phyloP scores from a whole-genome alignment of 2,888 invertebrate genomes.

The Lasioglossum figueresi region DNA sequence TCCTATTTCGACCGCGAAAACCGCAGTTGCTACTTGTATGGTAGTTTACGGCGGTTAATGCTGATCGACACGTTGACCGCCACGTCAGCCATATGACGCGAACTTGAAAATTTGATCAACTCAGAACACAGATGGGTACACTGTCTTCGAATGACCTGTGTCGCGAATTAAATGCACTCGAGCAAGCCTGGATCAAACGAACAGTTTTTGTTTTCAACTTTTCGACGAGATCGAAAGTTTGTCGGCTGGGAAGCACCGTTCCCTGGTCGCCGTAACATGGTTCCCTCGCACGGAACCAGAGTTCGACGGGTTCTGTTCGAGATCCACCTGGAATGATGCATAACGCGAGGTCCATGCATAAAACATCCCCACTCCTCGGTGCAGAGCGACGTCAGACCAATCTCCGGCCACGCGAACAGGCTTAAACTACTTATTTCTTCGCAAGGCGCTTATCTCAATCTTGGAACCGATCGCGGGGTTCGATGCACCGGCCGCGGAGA shows the following conservation, averaged over 20 bases:
- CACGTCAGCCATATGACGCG: neutral
- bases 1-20: neutral
- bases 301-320: constrained; percentile 64
- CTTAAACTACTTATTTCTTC: constrained; percentile 75
- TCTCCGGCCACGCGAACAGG: constrained; percentile 73
- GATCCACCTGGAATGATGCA: constrained; percentile 71
- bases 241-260: neutral
- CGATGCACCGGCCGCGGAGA: constrained; percentile 60
- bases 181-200: neutral
- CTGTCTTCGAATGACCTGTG: neutral
- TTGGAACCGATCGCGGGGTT: constrained; percentile 67
- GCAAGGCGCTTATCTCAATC: constrained; percentile 71
- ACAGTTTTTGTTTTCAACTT: neutral
- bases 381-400: constrained; percentile 66
- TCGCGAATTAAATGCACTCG: neutral
- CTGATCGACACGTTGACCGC: no score
- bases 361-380: constrained; percentile 69
- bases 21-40: neutral
- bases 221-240: neutral
- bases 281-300: constrained; percentile 56
- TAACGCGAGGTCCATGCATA: constrained; percentile 63
- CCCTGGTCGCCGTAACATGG: constrained; percentile 23
- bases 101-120: neutral
- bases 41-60: neutral
- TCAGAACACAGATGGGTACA: neutral